Evolutionary conservation across 2,797 vertebrate species (phyloP).

Genomic region (Mus caroli): DNA sequence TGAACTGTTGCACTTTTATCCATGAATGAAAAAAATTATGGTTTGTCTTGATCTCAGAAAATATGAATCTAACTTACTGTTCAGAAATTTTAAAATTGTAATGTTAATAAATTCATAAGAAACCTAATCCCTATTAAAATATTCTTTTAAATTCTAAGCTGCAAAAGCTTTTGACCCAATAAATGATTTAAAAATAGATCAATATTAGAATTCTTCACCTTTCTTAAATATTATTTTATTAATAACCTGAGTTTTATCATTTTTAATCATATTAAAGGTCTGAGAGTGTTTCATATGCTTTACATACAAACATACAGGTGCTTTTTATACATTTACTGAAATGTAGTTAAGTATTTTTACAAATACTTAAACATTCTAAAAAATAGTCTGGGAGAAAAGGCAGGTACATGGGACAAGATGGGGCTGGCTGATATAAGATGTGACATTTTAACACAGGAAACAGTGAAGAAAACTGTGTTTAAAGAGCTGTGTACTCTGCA

Average conservation of each 20-base stretch:
- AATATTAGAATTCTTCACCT: not conserved
- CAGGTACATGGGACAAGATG: not conserved
- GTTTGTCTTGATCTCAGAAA: not conserved
- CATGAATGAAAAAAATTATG: not conserved
- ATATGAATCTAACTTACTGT: not conserved
- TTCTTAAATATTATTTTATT: not conserved
- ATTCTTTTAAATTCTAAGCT: constrained; percentile 8
- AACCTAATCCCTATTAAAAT: not conserved
- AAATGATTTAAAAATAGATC: not conserved
- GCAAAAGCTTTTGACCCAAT: not conserved
- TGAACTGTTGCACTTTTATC: not conserved
- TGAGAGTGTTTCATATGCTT: not conserved
- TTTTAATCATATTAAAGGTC: not conserved
- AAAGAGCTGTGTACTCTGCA: not conserved
- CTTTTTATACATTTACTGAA: not conserved
- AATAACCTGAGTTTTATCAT: not conserved
- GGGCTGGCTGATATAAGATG: not conserved
- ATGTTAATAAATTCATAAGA: not conserved
- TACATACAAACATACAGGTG: too few relatives aligned
- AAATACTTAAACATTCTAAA: not conserved
- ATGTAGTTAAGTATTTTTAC: not conserved
- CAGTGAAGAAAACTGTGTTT: not conserved
- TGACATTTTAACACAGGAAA: not conserved
- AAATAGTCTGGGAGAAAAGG: not conserved
- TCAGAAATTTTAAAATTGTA: not conserved